Percentiles rank a stretch among this genome's conserved stretches.
Evolutionary conservation across 1,140 invertebrate genomes (phyloP).

Genomic region (Ridgeia piscesae): DNA sequence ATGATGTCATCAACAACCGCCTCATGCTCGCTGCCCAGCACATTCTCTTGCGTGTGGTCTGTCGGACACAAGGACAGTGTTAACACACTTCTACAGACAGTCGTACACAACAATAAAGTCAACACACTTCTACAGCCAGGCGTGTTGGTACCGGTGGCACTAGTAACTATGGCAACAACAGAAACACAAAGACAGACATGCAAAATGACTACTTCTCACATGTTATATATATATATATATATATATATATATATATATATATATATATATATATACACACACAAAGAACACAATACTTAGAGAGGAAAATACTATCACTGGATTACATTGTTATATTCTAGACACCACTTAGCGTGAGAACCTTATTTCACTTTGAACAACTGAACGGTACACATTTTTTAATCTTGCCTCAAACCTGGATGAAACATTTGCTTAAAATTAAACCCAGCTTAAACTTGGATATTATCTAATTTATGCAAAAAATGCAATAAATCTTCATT

Average conservation of each 20-base stretch:
- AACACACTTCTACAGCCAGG: background rate
- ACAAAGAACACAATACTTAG: too few relatives aligned
- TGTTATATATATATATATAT: background rate
- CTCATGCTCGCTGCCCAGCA: background rate
- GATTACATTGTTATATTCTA: too few relatives aligned
- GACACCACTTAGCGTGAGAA: too few relatives aligned
- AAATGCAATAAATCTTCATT: too few relatives aligned
- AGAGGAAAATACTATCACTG: too few relatives aligned
- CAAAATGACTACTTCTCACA: background rate
- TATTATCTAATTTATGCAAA: too few relatives aligned
- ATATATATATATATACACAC: too few relatives aligned
- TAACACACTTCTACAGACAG: background rate
- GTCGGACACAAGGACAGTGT: background rate
- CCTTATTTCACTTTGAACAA: background rate
- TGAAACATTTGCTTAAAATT: too few relatives aligned
- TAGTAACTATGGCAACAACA: background rate
- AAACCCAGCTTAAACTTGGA: too few relatives aligned
- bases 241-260: too few relatives aligned
- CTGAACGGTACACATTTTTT: background rate
- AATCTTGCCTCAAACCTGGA: too few relatives aligned
- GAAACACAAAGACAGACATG: background rate
- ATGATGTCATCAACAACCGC: slow-evolving; percentile 5
- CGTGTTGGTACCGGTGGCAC: background rate
- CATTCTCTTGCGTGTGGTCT: background rate
- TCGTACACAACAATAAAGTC: background rate